Percentiles rank a stretch among this genome's conserved stretches.
These are phyloP conservation scores for Lepeophtheirus salmonis DNA, from an alignment of 1,140 invertebrate species.

Conservation along the genomic window DNA sequence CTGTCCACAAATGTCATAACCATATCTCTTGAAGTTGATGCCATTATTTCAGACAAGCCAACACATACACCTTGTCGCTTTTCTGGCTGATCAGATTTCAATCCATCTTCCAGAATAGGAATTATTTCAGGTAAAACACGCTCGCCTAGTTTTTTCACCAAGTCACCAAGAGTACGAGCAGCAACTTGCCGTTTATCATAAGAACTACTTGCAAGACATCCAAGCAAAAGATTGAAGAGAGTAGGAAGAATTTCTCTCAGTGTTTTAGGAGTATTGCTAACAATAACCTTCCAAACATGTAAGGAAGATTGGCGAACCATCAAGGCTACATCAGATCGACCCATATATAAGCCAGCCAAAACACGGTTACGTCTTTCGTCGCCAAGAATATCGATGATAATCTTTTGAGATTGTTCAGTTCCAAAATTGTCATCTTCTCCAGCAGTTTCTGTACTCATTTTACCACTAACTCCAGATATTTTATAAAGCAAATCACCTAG, in stretches of 20 bases:
- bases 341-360: conserved; percentile 65
- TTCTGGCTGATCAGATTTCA: conserved; percentile 73
- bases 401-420: conserved; percentile 74
- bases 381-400: conserved; percentile 45
- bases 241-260: conserved; percentile 90
- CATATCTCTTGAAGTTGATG: conserved; percentile 84
- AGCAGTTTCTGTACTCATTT: conserved; percentile 96
- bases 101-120: conserved; percentile 78
- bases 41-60: conserved; percentile 93
- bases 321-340: conserved; percentile 81
- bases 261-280: conserved; percentile 33
- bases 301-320: conserved; percentile 91
- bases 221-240: conserved; percentile 70
- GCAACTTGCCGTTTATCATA: conserved; percentile 89
- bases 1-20: conserved; percentile 81
- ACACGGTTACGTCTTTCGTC: conserved; percentile 75
- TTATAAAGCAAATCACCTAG: conserved; percentile 80
- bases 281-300: conserved; percentile 78
- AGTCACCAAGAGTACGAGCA: conserved; percentile 82
- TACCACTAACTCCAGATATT: conserved; percentile 90
- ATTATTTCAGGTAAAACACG: conserved; percentile 93
- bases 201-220: conserved; percentile 81
- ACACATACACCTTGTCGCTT: conserved; percentile 95
- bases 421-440: conserved; percentile 98
- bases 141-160: conserved; percentile 93